These are phyloP conservation scores for Caenorhabditis briggsae DNA, from an alignment of 1,140 invertebrate genomes.

Conservation along the genomic window DNA sequence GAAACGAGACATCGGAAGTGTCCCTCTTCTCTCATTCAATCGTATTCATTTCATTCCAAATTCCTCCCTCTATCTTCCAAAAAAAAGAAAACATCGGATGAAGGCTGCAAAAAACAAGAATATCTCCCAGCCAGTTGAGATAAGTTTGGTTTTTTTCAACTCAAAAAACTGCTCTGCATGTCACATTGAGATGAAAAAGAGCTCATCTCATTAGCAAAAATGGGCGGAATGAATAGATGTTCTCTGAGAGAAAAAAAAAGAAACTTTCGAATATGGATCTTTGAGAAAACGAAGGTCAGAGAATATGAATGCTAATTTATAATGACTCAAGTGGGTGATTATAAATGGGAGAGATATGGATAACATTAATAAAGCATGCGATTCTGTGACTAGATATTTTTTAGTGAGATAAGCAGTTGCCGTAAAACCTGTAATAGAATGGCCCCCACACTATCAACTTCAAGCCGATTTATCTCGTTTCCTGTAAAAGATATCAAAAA, in stretches of 20 bases:
- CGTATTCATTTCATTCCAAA: slow-evolving; percentile 49
- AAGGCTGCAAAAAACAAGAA: slow-evolving; percentile 45
- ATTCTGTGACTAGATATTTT: too few relatives aligned
- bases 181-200: slow-evolving; percentile 39
- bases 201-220: slow-evolving; percentile 31
- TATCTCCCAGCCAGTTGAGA: not conserved
- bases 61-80: not conserved
- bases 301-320: too few relatives aligned
- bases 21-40: slow-evolving; percentile 24
- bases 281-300: not conserved
- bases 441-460: too few relatives aligned
- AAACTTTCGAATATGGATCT: too few relatives aligned
- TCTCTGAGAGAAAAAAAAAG: not conserved
- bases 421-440: too few relatives aligned
- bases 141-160: slow-evolving; percentile 17
- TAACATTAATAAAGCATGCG: too few relatives aligned
- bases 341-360: too few relatives aligned
- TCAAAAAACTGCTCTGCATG: slow-evolving; percentile 9
- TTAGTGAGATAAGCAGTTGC: too few relatives aligned
- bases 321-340: too few relatives aligned
- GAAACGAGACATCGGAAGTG: slow-evolving; percentile 18
- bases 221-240: not conserved
- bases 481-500: too few relatives aligned
- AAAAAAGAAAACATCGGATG: not conserved
- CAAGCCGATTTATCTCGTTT: too few relatives aligned